A percentile compares a stretch with the other conserved stretches of the same genome.
Evolutionary conservation across 2,888 invertebrate genomes (phyloP).

Genomic region (Allygus modestus): DNA sequence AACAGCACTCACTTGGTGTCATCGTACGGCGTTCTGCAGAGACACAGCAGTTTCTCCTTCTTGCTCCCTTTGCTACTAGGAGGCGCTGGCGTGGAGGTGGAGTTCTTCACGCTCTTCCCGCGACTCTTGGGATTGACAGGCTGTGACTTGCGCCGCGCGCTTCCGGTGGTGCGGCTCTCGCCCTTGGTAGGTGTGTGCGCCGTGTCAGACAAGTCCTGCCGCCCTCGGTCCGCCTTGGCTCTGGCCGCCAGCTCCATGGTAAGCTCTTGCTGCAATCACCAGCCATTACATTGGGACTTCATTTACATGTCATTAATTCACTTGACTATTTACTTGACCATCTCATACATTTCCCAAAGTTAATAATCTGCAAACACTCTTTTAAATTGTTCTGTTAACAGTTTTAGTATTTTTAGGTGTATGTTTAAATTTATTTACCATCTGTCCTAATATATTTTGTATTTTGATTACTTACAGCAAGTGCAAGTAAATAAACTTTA

Average conservation of each 20-base stretch:
- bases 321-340: too few relatives aligned
- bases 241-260: constrained; percentile 84
- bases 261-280: constrained; percentile 81
- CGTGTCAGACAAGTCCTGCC: constrained; percentile 80
- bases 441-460: too few relatives aligned
- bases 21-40: constrained; percentile 96
- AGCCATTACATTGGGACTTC: background rate
- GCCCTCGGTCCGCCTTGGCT: constrained; percentile 84
- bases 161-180: constrained; percentile 49
- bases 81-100: constrained; percentile 14
- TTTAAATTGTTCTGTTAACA: too few relatives aligned
- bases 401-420: too few relatives aligned
- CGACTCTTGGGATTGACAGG: constrained; percentile 59
- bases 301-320: background rate
- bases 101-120: constrained; percentile 42
- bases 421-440: too few relatives aligned
- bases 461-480: too few relatives aligned
- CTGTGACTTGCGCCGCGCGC: constrained; percentile 61
- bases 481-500: too few relatives aligned
- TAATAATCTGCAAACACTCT: too few relatives aligned
- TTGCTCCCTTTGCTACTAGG: constrained; percentile 73
- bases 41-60: constrained; percentile 91
- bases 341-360: too few relatives aligned
- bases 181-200: constrained; percentile 70
- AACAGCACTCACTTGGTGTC: constrained; percentile 92